A percentile compares a stretch with the other conserved stretches of the same genome.
Evolutionary conservation across 2,888 invertebrate species (phyloP).

Genomic region (Camptogramma bilineatum): DNA sequence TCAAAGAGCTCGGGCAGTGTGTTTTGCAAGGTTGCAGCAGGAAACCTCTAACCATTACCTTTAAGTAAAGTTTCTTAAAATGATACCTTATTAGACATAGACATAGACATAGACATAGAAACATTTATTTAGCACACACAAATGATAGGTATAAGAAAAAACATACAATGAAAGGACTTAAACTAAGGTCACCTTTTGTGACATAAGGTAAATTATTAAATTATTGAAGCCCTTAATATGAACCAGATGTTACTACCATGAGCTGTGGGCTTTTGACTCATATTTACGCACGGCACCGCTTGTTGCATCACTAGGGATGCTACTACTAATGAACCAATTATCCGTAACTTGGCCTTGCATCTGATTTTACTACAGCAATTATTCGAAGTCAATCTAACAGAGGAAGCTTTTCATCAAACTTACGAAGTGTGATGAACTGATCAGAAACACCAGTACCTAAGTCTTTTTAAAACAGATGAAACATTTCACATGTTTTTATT

Average conservation of each 20-base stretch:
- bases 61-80: neutral
- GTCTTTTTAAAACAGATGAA: neutral
- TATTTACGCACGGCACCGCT: slow-evolving; percentile 26
- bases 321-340: slow-evolving; percentile 40
- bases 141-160: too few relatives aligned
- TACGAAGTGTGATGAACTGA: slow-evolving; percentile 18
- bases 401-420: slow-evolving; percentile 26
- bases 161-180: too few relatives aligned
- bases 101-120: too few relatives aligned
- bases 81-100: neutral
- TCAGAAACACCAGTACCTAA: slow-evolving; percentile 3
- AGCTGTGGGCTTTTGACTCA: slow-evolving; percentile 45
- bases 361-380: slow-evolving; percentile 28
- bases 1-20: neutral
- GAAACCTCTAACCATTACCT: neutral
- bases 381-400: slow-evolving; percentile 25
- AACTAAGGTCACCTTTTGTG: too few relatives aligned
- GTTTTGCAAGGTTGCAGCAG: neutral
- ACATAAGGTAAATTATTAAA: too few relatives aligned
- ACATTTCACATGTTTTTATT: neutral
- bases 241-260: slow-evolving; percentile 1
- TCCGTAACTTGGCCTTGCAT: slow-evolving; percentile 30
- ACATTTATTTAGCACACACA: too few relatives aligned
- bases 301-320: slow-evolving; percentile 39
- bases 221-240: neutral